Conservation (phyloP, 2,113 vertebrate genomes). For the Vidua chalybeata region DNA sequence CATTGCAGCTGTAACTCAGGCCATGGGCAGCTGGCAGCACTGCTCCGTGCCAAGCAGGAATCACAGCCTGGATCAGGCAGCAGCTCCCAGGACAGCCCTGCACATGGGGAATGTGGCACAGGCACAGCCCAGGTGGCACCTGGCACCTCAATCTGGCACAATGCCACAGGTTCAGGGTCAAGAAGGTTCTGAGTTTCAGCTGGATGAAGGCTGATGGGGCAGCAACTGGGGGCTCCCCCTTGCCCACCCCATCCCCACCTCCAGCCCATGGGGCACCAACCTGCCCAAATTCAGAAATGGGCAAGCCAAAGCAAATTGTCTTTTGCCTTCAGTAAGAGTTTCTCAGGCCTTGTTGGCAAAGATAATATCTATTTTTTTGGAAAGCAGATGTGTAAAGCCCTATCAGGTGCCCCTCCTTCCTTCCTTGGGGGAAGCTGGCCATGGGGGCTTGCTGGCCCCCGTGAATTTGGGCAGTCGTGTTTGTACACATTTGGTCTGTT, state of each 20-base stretch:
- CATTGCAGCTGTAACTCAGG: not conserved
- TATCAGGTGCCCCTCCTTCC: not conserved
- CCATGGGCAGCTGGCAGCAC: not conserved
- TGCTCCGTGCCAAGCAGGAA: slow-evolving; percentile 20
- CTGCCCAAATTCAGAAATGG: not conserved
- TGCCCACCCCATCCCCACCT: accelerated
- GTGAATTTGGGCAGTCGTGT: slow-evolving; percentile 1
- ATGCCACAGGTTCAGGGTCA: not conserved
- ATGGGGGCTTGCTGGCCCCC: not conserved
- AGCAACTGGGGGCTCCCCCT: not conserved
- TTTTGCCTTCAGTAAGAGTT: not conserved
- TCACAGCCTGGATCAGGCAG: slow-evolving; percentile 4
- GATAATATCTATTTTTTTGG: not conserved
- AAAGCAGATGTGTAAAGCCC: not conserved
- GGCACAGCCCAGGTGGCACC: not conserved
- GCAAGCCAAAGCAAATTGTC: not conserved
- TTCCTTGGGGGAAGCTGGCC: no score
- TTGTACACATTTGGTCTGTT: slow-evolving; percentile 37
- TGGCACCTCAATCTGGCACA: accelerated
- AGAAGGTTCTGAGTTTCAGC: not conserved
- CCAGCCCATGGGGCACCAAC: not conserved
- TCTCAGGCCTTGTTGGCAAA: not conserved
- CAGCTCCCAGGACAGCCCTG: not conserved
- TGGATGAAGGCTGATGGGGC: not conserved
- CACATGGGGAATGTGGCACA: accelerated